phyloP scores from a whole-genome alignment of 1,140 invertebrate genomes.

The Drosophila hydei region DNA sequence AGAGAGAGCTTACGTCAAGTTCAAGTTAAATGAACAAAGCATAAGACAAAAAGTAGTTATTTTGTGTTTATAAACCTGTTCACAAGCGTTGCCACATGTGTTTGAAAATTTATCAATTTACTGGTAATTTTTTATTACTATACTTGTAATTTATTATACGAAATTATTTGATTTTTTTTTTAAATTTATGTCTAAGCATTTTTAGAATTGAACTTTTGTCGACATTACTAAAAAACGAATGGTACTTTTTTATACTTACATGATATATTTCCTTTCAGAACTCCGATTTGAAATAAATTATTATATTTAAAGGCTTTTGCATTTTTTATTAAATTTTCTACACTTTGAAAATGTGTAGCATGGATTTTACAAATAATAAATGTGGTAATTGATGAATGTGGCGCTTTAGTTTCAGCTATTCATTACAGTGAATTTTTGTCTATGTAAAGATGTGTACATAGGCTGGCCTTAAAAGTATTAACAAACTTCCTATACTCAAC shows the following conservation, averaged over 20 bases:
- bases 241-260: too few species aligned
- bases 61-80: slow-evolving; percentile 20
- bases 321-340: slow-evolving; percentile 22
- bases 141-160: too few species aligned
- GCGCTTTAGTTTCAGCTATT: slow-evolving; percentile 31
- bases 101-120: neutral
- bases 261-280: too few species aligned
- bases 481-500: slow-evolving; percentile 68
- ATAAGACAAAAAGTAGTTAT: slow-evolving; percentile 3
- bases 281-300: neutral
- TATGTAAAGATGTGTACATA: slow-evolving; percentile 15
- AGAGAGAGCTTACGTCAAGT: slow-evolving; percentile 29
- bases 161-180: too few species aligned
- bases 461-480: slow-evolving; percentile 63
- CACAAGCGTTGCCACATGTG: neutral
- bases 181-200: too few species aligned
- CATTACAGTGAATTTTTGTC: slow-evolving; percentile 63
- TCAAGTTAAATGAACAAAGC: slow-evolving; percentile 38
- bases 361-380: slow-evolving; percentile 42
- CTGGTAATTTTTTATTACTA: neutral
- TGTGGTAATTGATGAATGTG: slow-evolving; percentile 31
- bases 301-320: neutral
- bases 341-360: slow-evolving; percentile 12
- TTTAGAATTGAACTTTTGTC: too few species aligned
- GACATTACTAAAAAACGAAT: too few species aligned